Conservation (phyloP, 2,113 vertebrate species). For the Chroicocephalus ridibundus region DNA sequence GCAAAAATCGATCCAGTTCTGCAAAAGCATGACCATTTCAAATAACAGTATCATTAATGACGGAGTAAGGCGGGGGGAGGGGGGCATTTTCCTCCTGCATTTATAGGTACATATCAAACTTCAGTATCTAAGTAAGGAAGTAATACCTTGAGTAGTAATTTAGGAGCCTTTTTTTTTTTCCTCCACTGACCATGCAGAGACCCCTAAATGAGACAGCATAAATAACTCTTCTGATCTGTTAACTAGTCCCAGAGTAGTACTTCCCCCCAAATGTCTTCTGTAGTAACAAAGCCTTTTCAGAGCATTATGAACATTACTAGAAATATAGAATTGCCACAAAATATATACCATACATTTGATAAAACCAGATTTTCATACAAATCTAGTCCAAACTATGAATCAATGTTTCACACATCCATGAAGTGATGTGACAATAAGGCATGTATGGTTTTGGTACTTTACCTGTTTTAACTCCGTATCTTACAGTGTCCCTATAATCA, state of each 20-base stretch:
- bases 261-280: background rate
- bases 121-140: background rate
- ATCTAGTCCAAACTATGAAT: background rate
- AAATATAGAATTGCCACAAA: background rate
- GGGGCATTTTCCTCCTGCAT: background rate
- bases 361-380: background rate
- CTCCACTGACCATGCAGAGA: background rate
- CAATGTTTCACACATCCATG: background rate
- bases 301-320: background rate
- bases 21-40: background rate
- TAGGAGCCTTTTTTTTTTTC: background rate
- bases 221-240: background rate
- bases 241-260: background rate
- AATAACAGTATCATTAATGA: background rate
- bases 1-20: background rate
- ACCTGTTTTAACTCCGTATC: constrained; percentile 77
- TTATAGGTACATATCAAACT: background rate
- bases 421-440: background rate
- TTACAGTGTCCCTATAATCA: constrained; percentile 73
- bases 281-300: background rate
- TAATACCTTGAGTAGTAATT: background rate
- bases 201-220: background rate
- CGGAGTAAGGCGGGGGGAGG: accelerated
- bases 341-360: background rate
- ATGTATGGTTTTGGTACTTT: background rate